Evolutionary conservation across 2,113 vertebrate genomes (phyloP).

Genomic region (Alouatta palliata): DNA sequence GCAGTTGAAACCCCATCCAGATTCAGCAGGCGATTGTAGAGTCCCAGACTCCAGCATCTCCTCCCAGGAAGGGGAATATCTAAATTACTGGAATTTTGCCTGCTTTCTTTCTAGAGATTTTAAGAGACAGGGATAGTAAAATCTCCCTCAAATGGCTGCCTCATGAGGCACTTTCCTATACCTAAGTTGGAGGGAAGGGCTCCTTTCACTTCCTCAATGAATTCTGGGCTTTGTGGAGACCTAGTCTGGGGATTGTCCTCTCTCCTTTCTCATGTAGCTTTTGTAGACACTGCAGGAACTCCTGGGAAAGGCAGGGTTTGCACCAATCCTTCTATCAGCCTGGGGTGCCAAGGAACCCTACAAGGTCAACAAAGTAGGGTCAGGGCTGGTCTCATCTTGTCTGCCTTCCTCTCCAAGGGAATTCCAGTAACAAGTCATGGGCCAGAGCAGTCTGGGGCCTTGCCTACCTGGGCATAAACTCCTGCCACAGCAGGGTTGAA

Average conservation of each 20-base stretch:
- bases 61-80: background rate
- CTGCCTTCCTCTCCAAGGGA: background rate
- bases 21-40: background rate
- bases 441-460: background rate
- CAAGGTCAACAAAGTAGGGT: background rate
- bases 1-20: background rate
- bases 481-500: background rate
- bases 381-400: background rate
- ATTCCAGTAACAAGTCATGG: rapidly evolving
- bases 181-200: background rate
- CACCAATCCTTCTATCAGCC: background rate
- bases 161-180: background rate
- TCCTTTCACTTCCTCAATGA: background rate
- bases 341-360: background rate
- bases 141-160: background rate
- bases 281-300: background rate
- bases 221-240: background rate
- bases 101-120: slow-evolving; percentile 3
- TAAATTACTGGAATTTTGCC: background rate
- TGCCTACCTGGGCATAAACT: background rate
- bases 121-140: background rate
- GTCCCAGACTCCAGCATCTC: background rate
- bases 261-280: background rate
- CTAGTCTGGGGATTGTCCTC: background rate
- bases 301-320: background rate